phyloP scores from a whole-genome alignment of 2,888 invertebrate species.

The Epinotia demarniana region DNA sequence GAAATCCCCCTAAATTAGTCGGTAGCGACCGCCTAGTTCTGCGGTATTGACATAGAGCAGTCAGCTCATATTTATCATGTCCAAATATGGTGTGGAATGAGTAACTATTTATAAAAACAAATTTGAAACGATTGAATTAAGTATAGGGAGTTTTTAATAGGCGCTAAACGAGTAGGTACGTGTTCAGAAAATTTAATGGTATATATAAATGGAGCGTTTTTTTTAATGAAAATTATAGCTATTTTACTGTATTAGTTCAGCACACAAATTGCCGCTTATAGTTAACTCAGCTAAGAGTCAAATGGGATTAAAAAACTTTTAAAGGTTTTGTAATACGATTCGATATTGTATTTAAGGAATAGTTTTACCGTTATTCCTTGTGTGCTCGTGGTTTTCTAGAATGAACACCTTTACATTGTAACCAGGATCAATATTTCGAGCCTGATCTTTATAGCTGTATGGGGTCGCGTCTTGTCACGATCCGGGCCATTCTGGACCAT shows the following conservation, averaged over 20 bases:
- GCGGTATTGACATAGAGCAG: conserved; percentile 41
- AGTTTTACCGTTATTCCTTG: conserved; percentile 8
- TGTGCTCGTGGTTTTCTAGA: conserved; percentile 17
- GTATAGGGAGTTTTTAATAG: conserved; percentile 19
- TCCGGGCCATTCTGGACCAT: conserved; percentile 65
- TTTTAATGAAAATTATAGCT: conserved; percentile 1
- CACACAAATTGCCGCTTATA: neutral
- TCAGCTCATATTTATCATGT: conserved; percentile 32
- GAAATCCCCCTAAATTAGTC: conserved; percentile 74
- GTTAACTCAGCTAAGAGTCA: neutral
- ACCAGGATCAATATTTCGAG: conserved; percentile 52
- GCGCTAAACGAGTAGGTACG: conserved; percentile 31
- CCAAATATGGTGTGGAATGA: conserved; percentile 32
- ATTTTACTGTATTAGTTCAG: neutral
- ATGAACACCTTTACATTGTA: conserved; percentile 46
- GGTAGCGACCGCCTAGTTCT: conserved; percentile 49
- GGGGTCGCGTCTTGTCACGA: conserved; percentile 69
- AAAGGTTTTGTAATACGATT: neutral
- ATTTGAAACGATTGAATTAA: conserved; percentile 23
- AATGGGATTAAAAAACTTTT: neutral
- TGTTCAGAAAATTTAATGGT: neutral
- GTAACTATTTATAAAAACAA: neutral
- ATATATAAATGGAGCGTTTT: neutral
- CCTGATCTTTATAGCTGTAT: conserved; percentile 48
- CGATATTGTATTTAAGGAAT: neutral